Base-by-base conservation (phyloP, 2,797 vertebrate genomes). In the Syngnathus rostellatus region DNA sequence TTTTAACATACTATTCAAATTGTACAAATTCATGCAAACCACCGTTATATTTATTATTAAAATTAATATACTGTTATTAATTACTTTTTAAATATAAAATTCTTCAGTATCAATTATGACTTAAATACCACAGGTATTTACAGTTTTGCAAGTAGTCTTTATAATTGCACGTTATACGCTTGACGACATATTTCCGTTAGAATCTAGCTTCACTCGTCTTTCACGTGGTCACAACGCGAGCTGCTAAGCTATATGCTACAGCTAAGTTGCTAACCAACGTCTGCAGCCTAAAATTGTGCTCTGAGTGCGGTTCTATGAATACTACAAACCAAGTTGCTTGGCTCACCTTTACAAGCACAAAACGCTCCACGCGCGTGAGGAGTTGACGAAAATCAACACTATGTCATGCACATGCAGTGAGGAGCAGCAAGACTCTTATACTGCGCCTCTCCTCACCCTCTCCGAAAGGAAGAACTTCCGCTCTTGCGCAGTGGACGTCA, bases 211-310 rank as follows among this genome's bases (percentile, higher is more conserved):
- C 12, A 2, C 40, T 45, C 25, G 16, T 43, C 7, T 6, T 41
- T 77, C 85, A 88, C 84, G 87, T 88, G 85, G 81, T 51, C 0
- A 8, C 37, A 0, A 7, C 17, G 81, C 79, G 77, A 67, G 68
- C 72, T 37, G 19, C 17, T 11, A 54, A 80, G 77, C 74, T 72
- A 68, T 62, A 0, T 6, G 19, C 51, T 5, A 8, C 0, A 4
- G 3, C 19, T 9, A 31, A 31, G 31, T 31, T 31, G 31, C 31
- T 31, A 0, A 5, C 8, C 9, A 12, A 39, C 4, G 9, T 31
- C 9, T 23, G 10, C 7, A 63, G 21, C 14, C 3, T 19, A 50
- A 45, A 10, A n/a, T 11, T 21, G 59, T 17, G 21, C 21, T 11
- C 19, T 21, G 10, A 57, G 12, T 6, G 3, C 25, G 38, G 14